Percentiles rank a stretch among this genome's conserved stretches.
phyloP scores from a whole-genome alignment of 2,113 vertebrate species.

The Gasterosteus aculeatus region DNA sequence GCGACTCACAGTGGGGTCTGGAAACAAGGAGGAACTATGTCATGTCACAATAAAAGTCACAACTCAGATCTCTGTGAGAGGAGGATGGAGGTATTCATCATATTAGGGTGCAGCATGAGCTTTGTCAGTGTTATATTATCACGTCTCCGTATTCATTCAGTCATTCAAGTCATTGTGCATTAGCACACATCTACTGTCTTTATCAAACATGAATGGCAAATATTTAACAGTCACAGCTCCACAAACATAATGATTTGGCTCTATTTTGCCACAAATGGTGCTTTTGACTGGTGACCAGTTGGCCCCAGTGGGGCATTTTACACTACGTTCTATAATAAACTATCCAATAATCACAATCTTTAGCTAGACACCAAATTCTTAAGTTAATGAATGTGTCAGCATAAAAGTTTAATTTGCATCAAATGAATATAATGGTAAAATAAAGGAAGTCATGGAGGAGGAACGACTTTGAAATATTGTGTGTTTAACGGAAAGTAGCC shows the following conservation, averaged over 20 bases:
- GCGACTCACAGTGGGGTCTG: constrained; percentile 81
- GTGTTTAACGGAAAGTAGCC: neutral
- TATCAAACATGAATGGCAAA: neutral
- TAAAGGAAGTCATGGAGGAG: neutral
- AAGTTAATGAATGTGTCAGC: neutral
- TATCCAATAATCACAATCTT: neutral
- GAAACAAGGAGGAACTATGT: neutral
- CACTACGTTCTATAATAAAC: neutral
- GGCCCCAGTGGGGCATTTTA: no score
- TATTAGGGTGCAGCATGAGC: neutral
- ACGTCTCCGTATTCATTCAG: neutral
- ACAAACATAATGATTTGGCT: neutral
- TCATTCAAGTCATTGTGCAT: no score
- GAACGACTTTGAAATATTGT: neutral
- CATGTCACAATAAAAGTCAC: neutral
- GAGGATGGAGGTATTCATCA: neutral
- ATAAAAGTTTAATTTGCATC: neutral
- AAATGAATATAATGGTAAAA: neutral
- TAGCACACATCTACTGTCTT: neutral
- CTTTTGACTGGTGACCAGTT: neutral
- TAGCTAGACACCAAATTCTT: neutral
- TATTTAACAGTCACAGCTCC: neutral
- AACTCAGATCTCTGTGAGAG: neutral
- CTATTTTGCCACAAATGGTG: neutral
- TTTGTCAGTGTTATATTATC: neutral